Evolutionary conservation across 2,113 vertebrate genomes (phyloP), one percentile per base, ranked within the genome.

Genomic region (Seriola aureovittata): DNA sequence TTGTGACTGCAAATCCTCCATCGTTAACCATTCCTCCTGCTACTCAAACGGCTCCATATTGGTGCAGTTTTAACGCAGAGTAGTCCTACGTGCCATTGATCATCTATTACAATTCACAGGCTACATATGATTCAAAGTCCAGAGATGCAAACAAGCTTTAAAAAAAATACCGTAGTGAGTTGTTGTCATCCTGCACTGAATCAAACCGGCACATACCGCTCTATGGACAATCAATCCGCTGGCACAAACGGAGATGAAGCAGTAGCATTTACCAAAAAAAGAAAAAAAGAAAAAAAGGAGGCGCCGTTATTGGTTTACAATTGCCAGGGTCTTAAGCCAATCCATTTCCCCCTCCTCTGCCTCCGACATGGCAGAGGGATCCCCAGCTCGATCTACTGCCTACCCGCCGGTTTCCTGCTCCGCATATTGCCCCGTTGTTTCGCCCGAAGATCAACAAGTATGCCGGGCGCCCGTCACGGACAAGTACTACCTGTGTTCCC

Each of bases 371-470:
- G 90, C 89, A 92, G 25, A 77, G 21, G 63, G 44, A 68, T 87
- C 71, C 82, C 58, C 77, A 65, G 85, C 82, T 36, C 76, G 73
- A 81, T 66, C 69, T 71, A 81, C 52, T 60, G 72, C 70, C 71
- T 38, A 64, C 38, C 77, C 75, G 58, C 48, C 67, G 78, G 23
- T 13, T 80, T 69, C 32, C 78, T 65, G 82, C 75, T 63, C 84
- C 66, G 64, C 87, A 82, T 66, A 23, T 71, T 78, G 46, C 84
- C 6, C 36, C 81, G 9, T 46, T 23, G 34, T 36, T 62, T 16
- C 63, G 17, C 69, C 75, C 55, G 60, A 60, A 78, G 94, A 97
- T 97, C 97, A 98, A 97, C 97, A 97, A 97, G 96, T 97, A 89
- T 79, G 82, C 89, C 66, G 90, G 81, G 85, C 78, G 80, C 88